Evolutionary conservation across 1,140 invertebrate genomes (phyloP), one percentile per base, ranked within the genome.

Genomic region (Hylaeus volcanicus): DNA sequence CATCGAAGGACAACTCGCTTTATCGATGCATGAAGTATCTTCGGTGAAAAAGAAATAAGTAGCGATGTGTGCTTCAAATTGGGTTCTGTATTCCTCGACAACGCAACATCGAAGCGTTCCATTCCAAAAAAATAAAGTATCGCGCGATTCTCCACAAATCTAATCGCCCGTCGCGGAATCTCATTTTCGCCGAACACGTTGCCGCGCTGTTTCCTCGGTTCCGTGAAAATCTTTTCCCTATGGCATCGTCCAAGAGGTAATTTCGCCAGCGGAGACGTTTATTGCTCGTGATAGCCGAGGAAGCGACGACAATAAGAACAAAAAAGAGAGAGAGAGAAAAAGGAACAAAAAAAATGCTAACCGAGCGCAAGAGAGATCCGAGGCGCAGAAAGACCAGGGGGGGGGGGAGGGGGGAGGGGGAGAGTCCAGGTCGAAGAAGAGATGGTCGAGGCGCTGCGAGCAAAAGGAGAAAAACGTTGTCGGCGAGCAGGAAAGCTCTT

Each of bases 401-500:
- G 65, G 65, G 63, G 3, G 71, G n/a, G 43, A 48, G 58, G 55
- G 68, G 80, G 73, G 76, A 64, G 14, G 53, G 70, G 79, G 51
- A 80, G 76, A 72, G 26, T 53, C 75, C 53, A 43, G 15, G 39
- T 5, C 66, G 72, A 15, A 71, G 61, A 65, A 45, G 68, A 76
- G 26, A 26, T 0, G 26, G 26, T 8, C 51, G 74, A 51, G 68
- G 61, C 12, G 26, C 43, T 26, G 73, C 43, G 61, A 51, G 58
- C 39, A 76, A 83, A 86, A 86, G 76, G 64, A 77, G 73, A 78
- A 86, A 82, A 79, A 70, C 63, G 65, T 51, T 73, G 79, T 83
- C 75, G 83, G 64, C 74, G 75, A 73, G 82, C 74, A 82, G 78
- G 81, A 79, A 88, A 88, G 86, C 86, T 87, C 88, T 86, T 85